These are phyloP conservation scores for Lissocephala sabroskyi DNA, from an alignment of 2,888 invertebrate species.

Conservation along the genomic window DNA sequence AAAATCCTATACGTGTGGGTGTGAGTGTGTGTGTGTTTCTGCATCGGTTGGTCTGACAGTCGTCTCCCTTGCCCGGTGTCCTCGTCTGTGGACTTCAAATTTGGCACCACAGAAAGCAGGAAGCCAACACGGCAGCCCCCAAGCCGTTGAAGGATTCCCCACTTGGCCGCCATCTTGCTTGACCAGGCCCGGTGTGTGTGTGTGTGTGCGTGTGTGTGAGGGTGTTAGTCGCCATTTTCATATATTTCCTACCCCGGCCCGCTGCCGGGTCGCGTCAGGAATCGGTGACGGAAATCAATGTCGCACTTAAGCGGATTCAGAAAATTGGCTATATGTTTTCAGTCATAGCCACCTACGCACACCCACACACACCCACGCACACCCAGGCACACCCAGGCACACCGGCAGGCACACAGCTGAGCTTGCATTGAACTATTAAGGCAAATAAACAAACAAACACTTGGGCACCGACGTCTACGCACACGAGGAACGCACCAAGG, in stretches of 20 bases:
- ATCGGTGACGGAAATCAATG: constrained; percentile 61
- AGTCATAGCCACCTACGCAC: constrained; percentile 1
- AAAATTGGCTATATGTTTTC: constrained; percentile 58
- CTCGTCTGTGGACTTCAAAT: no score
- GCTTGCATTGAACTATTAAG: constrained; percentile 30
- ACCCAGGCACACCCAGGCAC: neutral
- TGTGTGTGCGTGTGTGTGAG: constrained; percentile 7
- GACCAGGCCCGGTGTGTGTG: neutral
- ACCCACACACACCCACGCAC: constrained; percentile 11
- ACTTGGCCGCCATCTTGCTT: no score
- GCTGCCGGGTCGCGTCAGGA: constrained; percentile 49
- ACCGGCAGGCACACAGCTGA: neutral
- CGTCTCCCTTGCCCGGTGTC: no score
- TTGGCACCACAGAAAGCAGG: no score
- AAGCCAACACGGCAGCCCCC: no score
- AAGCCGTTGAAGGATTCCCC: no score
- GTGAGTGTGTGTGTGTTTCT: constrained; percentile 5
- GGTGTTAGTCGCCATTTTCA: constrained; percentile 29
- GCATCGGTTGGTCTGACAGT: no score
- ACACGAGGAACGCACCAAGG: neutral
- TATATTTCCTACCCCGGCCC: constrained; percentile 32
- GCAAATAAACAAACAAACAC: constrained; percentile 37
- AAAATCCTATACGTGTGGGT: constrained; percentile 29
- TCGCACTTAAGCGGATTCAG: constrained; percentile 62
- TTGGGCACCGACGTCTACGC: constrained; percentile 16